Base-by-base conservation (phyloP, 2,113 vertebrate species). In the Arvicanthis niloticus region DNA sequence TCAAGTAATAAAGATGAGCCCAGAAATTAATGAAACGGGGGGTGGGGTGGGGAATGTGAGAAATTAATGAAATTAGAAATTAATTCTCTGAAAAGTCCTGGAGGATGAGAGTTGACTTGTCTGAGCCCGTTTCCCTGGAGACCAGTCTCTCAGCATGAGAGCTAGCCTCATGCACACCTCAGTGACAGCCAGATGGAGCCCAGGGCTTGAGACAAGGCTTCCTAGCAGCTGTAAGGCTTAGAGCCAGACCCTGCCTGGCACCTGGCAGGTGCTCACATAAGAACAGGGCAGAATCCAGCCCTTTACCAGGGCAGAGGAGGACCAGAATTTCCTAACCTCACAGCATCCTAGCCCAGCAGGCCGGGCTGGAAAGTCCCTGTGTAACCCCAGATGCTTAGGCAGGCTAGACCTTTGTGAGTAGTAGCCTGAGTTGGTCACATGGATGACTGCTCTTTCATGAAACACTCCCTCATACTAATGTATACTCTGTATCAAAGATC, bases 391-490 rank as follows among this genome's bases (percentile, higher is more conserved):
- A 51, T 7, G 13, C n/a, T n/a, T 62, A 2, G 15, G 34, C 45
- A 45, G 29, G 16, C 40, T 4, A 31, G 62, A 80, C 4, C 70
- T 16, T 19, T 7, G 60, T 13, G 70, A 60, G 62, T 3, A 10
- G 70, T 3, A 10, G 29, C 19, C 37, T 60, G 37, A 0, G 8
- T 11, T 29, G 5, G 1, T 1, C 19, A 45, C 65, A 3, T 5
- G 4, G 7, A 45, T 1, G 1, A 31, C 62, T 73, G 37, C 48
- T 51, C 34, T 34, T 0, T 60, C 26, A 29, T 86, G 6, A 56
- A 17, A 21, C 24, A 13, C 34, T n/a, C 34, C 24, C 70, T 29
- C 3, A 17, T 3, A 24, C 3, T 0, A 7, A 37, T 1, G 1
- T 12, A 24, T 1, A 3, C 21, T 53, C 42, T 51, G 60, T 5